phyloP scores from a whole-genome alignment of 2,797 vertebrate genomes.

The Knipowitschia caucasica region DNA sequence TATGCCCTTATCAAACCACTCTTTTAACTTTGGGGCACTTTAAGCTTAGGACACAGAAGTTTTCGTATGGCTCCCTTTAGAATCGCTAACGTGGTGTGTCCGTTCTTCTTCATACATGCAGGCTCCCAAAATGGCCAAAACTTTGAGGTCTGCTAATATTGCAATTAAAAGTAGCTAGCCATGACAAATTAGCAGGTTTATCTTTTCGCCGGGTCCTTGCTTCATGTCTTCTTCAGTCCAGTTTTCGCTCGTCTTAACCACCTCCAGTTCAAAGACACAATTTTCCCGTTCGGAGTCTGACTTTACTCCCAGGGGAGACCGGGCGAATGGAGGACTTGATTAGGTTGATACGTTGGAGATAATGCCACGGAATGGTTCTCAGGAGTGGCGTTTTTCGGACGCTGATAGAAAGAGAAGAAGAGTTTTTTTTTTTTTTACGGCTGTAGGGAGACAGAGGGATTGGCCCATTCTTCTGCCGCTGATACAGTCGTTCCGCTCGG shows the following conservation, averaged over 20 bases:
- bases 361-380: constrained; percentile 74
- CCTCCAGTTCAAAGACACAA: constrained; percentile 71
- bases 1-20: constrained; percentile 66
- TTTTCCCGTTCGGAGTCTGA: constrained; percentile 70
- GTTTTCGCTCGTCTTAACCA: constrained; percentile 7
- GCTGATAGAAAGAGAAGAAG: constrained; percentile 27
- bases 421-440: too few relatives aligned
- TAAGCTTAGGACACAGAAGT: constrained; percentile 40
- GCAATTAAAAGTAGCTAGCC: constrained; percentile 74
- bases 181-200: constrained; percentile 82
- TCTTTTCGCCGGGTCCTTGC: constrained; percentile 48
- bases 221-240: constrained; percentile 20
- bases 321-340: constrained; percentile 71
- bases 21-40: constrained; percentile 63
- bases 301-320: constrained; percentile 64
- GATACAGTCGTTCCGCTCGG: constrained; percentile 46
- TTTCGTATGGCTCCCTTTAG: constrained; percentile 33
- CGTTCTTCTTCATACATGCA: constrained; percentile 24
- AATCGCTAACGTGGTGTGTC: constrained; percentile 63
- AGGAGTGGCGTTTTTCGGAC: constrained; percentile 47
- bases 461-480: constrained; percentile 35
- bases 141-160: constrained; percentile 66
- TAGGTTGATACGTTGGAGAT: constrained; percentile 77
- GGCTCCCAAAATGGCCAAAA: constrained; percentile 57
- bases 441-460: constrained; percentile 33